Evolutionary conservation across 2,113 vertebrate species (phyloP).

Genomic region (Chloroceryle aenea): DNA sequence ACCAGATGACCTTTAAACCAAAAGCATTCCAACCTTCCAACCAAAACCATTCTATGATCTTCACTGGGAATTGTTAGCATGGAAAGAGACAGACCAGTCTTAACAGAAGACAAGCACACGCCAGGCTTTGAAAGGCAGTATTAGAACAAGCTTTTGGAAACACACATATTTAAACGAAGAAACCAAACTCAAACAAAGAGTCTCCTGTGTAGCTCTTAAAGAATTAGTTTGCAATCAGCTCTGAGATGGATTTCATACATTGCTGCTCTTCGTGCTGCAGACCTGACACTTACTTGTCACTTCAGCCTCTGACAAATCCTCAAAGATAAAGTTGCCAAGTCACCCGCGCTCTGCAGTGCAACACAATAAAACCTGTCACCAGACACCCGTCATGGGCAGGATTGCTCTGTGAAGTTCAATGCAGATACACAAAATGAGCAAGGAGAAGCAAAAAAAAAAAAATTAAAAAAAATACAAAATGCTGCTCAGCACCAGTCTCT

Average conservation of each 20-base stretch:
- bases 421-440: background rate
- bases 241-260: background rate
- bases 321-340: constrained; percentile 31
- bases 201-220: background rate
- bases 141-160: background rate
- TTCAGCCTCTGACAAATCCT: constrained; percentile 39
- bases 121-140: background rate
- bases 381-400: background rate
- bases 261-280: background rate
- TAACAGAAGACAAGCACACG: background rate
- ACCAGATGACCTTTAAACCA: background rate
- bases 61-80: background rate
- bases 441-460: background rate
- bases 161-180: background rate
- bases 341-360: background rate
- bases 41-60: background rate
- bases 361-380: background rate
- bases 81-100: background rate
- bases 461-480: background rate
- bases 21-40: background rate
- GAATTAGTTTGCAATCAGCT: background rate
- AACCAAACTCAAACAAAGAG: background rate
- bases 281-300: background rate
- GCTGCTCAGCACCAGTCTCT: background rate
- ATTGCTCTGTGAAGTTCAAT: background rate